Evolutionary conservation across 2,888 invertebrate genomes (phyloP).

Genomic region (Philhelius pedissequus): DNA sequence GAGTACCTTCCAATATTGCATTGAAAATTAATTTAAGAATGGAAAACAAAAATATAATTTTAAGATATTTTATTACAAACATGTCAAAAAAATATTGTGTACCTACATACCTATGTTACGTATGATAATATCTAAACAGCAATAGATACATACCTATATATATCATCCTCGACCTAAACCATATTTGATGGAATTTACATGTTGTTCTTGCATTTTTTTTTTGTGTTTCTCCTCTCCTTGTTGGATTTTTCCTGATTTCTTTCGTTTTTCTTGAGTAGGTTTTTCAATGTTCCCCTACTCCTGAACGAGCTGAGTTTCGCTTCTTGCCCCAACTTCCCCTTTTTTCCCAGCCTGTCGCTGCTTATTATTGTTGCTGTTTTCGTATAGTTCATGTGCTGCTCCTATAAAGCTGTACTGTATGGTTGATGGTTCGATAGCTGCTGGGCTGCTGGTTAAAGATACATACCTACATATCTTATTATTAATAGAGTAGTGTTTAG

Average conservation of each 20-base stretch:
- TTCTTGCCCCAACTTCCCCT: constrained; percentile 36
- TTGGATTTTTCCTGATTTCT: constrained; percentile 49
- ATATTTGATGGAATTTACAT: constrained; percentile 65
- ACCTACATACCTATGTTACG: not conserved
- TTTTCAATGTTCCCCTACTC: constrained; percentile 49
- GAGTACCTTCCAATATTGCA: constrained; percentile 34
- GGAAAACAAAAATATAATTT: not conserved
- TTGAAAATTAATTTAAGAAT: not conserved
- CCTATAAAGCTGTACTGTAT: not conserved
- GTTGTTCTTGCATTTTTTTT: constrained; percentile 22
- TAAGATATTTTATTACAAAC: not conserved
- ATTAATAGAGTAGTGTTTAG: constrained; percentile 39
- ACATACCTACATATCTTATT: constrained; percentile 20
- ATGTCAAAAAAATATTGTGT: not conserved
- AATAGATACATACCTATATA: constrained; percentile 37
- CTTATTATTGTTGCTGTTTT: not conserved
- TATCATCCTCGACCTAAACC: constrained; percentile 5
- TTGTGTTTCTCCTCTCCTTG: constrained; percentile 4
- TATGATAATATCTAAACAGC: not conserved
- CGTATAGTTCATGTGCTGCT: constrained; percentile 25
- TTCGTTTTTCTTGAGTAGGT: constrained; percentile 49
- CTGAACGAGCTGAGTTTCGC: constrained; percentile 25
- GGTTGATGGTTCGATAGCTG: constrained; percentile 19
- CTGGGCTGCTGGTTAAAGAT: constrained; percentile 46
- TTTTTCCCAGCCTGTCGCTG: not conserved